Evolutionary conservation across 2,888 invertebrate genomes (phyloP).

Genomic region (Apoda limacodes): DNA sequence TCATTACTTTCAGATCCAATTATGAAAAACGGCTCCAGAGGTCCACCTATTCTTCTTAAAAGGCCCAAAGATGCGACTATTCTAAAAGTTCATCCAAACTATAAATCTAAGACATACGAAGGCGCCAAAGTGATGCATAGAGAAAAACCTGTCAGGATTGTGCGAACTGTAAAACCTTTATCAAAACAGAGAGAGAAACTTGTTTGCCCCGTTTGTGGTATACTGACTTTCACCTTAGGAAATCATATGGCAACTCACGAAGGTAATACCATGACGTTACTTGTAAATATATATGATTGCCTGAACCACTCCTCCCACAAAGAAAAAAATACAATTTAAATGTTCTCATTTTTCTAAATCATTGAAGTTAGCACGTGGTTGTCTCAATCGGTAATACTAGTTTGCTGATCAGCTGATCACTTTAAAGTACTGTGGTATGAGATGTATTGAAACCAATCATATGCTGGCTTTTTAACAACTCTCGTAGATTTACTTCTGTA

Average conservation of each 20-base stretch:
- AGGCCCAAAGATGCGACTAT: slow-evolving; percentile 59
- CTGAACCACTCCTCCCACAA: too few relatives aligned
- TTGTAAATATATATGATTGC: too few relatives aligned
- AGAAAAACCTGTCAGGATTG: slow-evolving; percentile 38
- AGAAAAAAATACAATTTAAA: too few relatives aligned
- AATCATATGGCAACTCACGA: slow-evolving; percentile 62
- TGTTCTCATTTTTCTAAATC: too few relatives aligned
- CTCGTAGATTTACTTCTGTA: too few relatives aligned
- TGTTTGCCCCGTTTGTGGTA: slow-evolving; percentile 63
- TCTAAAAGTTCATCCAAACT: slow-evolving; percentile 44
- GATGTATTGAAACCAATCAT: too few relatives aligned
- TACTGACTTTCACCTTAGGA: slow-evolving; percentile 55
- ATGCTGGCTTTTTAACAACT: too few relatives aligned
- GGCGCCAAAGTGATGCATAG: slow-evolving; percentile 25
- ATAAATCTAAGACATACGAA: slow-evolving; percentile 26
- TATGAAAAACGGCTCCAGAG: slow-evolving; percentile 52
- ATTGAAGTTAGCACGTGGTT: too few relatives aligned
- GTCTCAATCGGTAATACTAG: too few relatives aligned
- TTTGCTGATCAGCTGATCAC: too few relatives aligned
- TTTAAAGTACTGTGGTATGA: too few relatives aligned
- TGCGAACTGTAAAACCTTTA: slow-evolving; percentile 30
- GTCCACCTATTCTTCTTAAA: slow-evolving; percentile 52
- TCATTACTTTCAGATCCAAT: slow-evolving; percentile 43
- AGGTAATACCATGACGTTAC: too few relatives aligned
- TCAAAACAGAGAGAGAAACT: slow-evolving; percentile 54